Evolutionary conservation across 2,888 invertebrate species (phyloP).

Genomic region (Meta bourneti): DNA sequence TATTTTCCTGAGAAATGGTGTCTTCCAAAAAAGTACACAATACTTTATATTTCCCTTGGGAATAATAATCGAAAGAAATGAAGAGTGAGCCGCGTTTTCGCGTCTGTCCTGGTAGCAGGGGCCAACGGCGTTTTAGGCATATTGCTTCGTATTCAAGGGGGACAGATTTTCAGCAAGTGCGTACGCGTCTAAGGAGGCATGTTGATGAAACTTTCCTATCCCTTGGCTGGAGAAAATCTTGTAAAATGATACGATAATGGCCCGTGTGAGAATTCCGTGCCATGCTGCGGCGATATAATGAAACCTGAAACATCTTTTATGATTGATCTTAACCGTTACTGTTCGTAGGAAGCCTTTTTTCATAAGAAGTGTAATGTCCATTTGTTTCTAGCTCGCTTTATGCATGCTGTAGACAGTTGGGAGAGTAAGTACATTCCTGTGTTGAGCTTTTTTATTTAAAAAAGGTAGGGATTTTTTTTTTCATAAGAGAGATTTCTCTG

Average conservation of each 20-base stretch:
- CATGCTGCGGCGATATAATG: conserved; percentile 23
- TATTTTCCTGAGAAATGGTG: conserved; percentile 51
- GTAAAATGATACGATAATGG: conserved; percentile 69
- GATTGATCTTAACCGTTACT: conserved; percentile 39
- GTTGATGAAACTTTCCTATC: conserved; percentile 22
- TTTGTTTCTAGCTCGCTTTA: background rate
- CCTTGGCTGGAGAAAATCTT: conserved; percentile 43
- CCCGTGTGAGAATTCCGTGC: conserved; percentile 40
- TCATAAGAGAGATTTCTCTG: no score
- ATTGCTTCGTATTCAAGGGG: conserved; percentile 69
- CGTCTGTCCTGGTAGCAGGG: conserved; percentile 17
- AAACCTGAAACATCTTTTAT: conserved; percentile 13
- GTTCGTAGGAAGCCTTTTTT: background rate
- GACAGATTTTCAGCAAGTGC: conserved; percentile 57
- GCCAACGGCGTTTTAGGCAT: conserved; percentile 71
- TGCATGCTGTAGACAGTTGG: background rate
- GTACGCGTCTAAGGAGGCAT: background rate
- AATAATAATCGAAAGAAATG: conserved; percentile 61
- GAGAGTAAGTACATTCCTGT: background rate
- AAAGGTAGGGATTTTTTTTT: background rate
- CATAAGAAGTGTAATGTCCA: background rate
- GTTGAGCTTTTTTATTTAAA: background rate
- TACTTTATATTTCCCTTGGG: conserved; percentile 74
- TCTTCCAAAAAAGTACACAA: conserved; percentile 64
- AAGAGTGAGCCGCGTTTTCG: conserved; percentile 49